Evolutionary conservation across 2,113 vertebrate species (phyloP).

Genomic region (Cariama cristata): DNA sequence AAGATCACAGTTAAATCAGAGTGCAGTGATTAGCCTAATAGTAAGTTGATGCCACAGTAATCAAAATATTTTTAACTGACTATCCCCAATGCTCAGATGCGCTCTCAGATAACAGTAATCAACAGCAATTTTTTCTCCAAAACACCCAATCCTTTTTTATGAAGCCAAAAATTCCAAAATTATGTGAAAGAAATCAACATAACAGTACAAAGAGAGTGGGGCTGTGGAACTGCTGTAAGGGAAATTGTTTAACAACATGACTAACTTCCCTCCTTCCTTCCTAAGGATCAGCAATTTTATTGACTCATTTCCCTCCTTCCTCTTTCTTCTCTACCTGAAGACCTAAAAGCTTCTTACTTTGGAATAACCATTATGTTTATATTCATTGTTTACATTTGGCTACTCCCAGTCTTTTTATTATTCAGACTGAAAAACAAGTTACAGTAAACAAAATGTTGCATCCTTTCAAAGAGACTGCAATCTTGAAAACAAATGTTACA

Average conservation of each 20-base stretch:
- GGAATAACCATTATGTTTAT: constrained; percentile 39
- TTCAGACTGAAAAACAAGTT: neutral
- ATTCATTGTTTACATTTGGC: constrained; percentile 30
- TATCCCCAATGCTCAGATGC: neutral
- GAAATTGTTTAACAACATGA: constrained; percentile 56
- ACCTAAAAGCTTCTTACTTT: constrained; percentile 4
- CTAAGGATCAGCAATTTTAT: constrained; percentile 20
- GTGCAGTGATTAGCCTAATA: neutral
- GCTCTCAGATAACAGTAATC: neutral
- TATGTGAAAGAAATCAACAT: constrained; percentile 17
- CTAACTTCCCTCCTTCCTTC: constrained; percentile 70
- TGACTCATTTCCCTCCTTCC: constrained; percentile 72
- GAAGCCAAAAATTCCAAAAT: neutral
- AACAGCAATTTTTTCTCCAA: neutral
- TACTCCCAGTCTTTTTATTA: neutral
- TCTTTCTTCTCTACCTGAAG: constrained; percentile 48
- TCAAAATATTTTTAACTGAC: neutral
- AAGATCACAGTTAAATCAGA: neutral
- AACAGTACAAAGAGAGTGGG: constrained; percentile 8
- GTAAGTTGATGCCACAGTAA: neutral
- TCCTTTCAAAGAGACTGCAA: neutral
- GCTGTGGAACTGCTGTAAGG: constrained; percentile 10
- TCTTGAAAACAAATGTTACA: neutral
- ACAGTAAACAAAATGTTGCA: constrained; percentile 20
- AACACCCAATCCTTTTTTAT: neutral